Conservation (phyloP, 2,113 vertebrate genomes). For the Eonycteris spelaea region DNA sequence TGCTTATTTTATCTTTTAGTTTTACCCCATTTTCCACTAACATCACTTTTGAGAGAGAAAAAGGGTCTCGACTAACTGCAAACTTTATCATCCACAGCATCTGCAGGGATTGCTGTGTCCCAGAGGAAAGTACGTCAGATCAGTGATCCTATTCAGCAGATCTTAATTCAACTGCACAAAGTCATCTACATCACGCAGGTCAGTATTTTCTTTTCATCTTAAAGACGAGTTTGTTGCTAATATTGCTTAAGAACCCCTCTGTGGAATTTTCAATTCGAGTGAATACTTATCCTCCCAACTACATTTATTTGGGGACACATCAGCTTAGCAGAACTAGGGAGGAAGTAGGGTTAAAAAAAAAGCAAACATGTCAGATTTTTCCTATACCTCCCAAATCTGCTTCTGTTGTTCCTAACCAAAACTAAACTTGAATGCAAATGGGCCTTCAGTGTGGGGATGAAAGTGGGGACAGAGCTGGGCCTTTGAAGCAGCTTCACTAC, state of each 20-base stretch:
- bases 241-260: neutral
- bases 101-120: slow-evolving; percentile 89
- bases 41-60: neutral
- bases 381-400: neutral
- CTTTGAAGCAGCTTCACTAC: neutral
- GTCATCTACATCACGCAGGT: slow-evolving; percentile 93
- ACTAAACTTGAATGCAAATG: neutral
- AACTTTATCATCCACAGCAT: slow-evolving; percentile 77
- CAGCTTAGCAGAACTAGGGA: neutral
- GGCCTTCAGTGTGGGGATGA: neutral
- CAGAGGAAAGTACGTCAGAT: slow-evolving; percentile 92
- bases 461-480: neutral
- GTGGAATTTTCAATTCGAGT: neutral
- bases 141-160: slow-evolving; percentile 91
- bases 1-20: neutral
- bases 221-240: neutral
- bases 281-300: neutral
- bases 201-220: slow-evolving; percentile 30
- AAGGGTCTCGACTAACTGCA: slow-evolving; percentile 60
- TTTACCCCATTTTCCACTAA: neutral
- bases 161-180: slow-evolving; percentile 93
- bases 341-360: neutral
- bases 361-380: neutral
- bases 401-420: neutral
- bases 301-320: neutral